These are phyloP conservation scores for Exocentrus adspersus DNA, from an alignment of 2,888 invertebrate genomes.

Conservation along the genomic window DNA sequence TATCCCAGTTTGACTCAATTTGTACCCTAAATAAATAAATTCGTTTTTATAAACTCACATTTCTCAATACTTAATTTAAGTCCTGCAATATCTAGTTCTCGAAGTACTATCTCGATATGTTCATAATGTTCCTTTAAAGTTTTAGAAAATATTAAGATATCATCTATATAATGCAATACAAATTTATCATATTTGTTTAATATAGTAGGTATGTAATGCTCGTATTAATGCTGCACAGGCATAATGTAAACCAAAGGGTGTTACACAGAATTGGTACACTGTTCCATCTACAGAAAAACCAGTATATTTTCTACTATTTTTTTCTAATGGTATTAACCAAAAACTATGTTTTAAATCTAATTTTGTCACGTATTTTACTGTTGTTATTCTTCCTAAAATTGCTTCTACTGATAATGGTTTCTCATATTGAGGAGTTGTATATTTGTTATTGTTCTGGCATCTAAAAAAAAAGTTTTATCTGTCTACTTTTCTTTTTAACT, in stretches of 20 bases:
- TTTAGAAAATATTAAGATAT: slow-evolving; percentile 17
- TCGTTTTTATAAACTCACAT: slow-evolving; percentile 16
- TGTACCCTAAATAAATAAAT: slow-evolving; percentile 20
- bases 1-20: slow-evolving; percentile 4
- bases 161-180: slow-evolving; percentile 18
- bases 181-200: slow-evolving; percentile 12
- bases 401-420: slow-evolving; percentile 13
- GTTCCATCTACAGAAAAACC: slow-evolving; percentile 7
- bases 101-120: slow-evolving; percentile 8
- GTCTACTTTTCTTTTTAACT: slow-evolving; percentile 3
- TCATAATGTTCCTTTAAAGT: neutral
- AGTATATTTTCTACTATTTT: neutral
- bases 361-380: neutral
- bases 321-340: neutral
- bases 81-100: slow-evolving; percentile 13
- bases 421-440: slow-evolving; percentile 13
- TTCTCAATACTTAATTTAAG: slow-evolving; percentile 22
- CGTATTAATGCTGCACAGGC: neutral
- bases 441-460: slow-evolving; percentile 4
- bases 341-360: neutral
- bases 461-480: slow-evolving; percentile 2
- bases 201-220: slow-evolving; percentile 4
- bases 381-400: slow-evolving; percentile 9
- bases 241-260: slow-evolving; percentile 9
- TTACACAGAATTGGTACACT: neutral